Base-by-base conservation (phyloP, 2,113 vertebrate species). In the Pitta sordida region DNA sequence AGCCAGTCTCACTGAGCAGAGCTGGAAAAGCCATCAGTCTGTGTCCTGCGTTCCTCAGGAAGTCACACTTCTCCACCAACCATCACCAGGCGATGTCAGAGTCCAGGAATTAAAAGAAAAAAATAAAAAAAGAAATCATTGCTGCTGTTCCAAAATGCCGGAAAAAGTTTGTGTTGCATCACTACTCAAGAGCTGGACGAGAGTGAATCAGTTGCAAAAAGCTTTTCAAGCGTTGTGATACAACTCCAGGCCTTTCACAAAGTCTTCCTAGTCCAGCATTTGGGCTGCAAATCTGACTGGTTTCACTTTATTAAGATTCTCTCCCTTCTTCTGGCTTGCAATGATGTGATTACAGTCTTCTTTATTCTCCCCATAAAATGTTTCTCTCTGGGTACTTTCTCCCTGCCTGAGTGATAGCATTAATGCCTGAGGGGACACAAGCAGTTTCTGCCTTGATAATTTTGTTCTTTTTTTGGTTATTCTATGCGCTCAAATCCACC, bases 11-110 rank as follows among this genome's bases (percentile, higher is more conserved):
- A 3, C 6, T 0, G 0, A 63, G 52, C 41, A 36, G 64, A 55
- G 55, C 60, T 30, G 93, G 86, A 52, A 94, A 94, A 94, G 15
- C 15, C 23, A 81, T 88, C 62, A 12, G 8, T 58, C 86, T 86
- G 59, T 4, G 43, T 10, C 37, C 63, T 58, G 29, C 59, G 36
- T 59, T 86, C 86, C 48, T 81, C 68, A 90, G 80, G 68, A 93
- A 81, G n/a, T 88, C 63, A 29, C 44, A 32, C 30, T 29, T 26
- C 48, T 56, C n/a, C 46, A 36, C 63, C 49, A 64, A 3, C 29
- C 39, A 56, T 26, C 0, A 0, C 36, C 51, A 75, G 68, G 41
- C 0, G 0, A 78, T 82, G 88, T 81, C 86, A 91, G 30, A 83
- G 51, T 29, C 71, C 30, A 84, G 53, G 80, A 91, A 90, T 83